These are phyloP conservation scores for Eupeodes corollae DNA, from an alignment of 1,140 invertebrate species.

Conservation along the genomic window DNA sequence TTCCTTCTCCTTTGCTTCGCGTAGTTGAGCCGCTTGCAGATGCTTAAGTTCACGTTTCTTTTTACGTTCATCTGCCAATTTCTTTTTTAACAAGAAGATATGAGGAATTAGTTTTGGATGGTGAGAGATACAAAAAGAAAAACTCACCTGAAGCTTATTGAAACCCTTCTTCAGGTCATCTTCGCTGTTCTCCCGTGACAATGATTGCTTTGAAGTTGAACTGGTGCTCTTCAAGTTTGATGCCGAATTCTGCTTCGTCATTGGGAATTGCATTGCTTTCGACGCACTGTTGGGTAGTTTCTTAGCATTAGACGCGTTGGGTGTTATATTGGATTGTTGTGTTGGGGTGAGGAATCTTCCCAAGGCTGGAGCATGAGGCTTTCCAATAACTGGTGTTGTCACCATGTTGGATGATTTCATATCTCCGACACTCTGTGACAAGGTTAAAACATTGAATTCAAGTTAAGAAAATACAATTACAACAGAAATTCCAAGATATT, in stretches of 20 bases:
- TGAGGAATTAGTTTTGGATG: background rate
- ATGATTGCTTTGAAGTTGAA: conserved; percentile 17
- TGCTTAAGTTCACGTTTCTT: conserved; percentile 48
- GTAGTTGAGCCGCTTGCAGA: conserved; percentile 43
- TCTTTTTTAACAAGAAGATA: background rate
- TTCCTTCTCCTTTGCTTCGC: conserved; percentile 45
- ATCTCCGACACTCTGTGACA: background rate
- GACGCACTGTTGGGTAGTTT: conserved; percentile 25
- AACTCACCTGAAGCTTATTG: conserved; percentile 12
- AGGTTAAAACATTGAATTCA: conserved; percentile 3
- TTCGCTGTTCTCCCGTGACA: conserved; percentile 25
- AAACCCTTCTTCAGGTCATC: conserved; percentile 33
- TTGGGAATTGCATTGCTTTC: conserved; percentile 15
- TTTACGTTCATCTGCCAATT: conserved; percentile 42
- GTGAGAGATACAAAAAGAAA: conserved; percentile 1
- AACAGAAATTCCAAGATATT: background rate
- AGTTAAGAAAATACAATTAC: background rate
- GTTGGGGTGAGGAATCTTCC: conserved; percentile 34
- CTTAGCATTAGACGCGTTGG: conserved; percentile 14
- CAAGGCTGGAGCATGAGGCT: conserved; percentile 14
- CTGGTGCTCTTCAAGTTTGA: conserved; percentile 16
- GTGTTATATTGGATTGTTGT: conserved; percentile 12
- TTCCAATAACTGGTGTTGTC: conserved; percentile 24
- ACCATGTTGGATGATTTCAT: background rate
- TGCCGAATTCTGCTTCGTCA: conserved; percentile 13